Evolutionary conservation across 2,113 vertebrate species (phyloP).

Genomic region (Cyprinodon variegatus): DNA sequence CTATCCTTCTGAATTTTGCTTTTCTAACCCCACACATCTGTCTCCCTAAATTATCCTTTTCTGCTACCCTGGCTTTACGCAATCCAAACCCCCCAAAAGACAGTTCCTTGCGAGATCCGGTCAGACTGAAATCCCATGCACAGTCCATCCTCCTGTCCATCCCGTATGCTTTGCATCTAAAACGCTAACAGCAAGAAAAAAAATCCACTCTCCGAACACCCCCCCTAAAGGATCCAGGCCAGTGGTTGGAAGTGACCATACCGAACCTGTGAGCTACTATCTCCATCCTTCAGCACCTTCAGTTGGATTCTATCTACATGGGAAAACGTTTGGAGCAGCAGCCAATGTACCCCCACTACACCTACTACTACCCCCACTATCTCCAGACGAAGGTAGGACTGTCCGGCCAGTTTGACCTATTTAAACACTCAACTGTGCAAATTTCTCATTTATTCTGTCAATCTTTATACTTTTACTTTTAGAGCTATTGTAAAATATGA

Average conservation of each 20-base stretch:
- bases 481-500: neutral
- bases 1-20: slow-evolving; percentile 42
- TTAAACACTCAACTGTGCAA: slow-evolving; percentile 25
- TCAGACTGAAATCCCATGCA: slow-evolving; percentile 48
- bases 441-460: neutral
- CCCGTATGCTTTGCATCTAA: slow-evolving; percentile 25
- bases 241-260: slow-evolving; percentile 44
- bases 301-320: slow-evolving; percentile 96
- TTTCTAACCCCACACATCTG: slow-evolving; percentile 20
- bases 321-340: slow-evolving; percentile 99
- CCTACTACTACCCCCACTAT: slow-evolving; percentile 98
- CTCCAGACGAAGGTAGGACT: slow-evolving; percentile 94
- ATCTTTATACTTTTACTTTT: neutral
- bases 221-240: slow-evolving; percentile 53
- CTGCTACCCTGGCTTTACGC: slow-evolving; percentile 40
- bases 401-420: slow-evolving; percentile 36
- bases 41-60: slow-evolving; percentile 18
- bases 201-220: slow-evolving; percentile 48
- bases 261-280: slow-evolving; percentile 57
- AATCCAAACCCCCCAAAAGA: slow-evolving; percentile 32
- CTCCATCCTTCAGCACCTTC: slow-evolving; percentile 70
- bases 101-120: slow-evolving; percentile 42
- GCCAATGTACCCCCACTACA: slow-evolving; percentile 99
- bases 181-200: slow-evolving; percentile 41
- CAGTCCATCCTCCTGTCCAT: slow-evolving; percentile 32